A percentile compares a stretch with the other conserved stretches of the same genome.
These are phyloP conservation scores for Drosophila hamatofila DNA, from an alignment of 2,888 invertebrate species.

Conservation along the genomic window DNA sequence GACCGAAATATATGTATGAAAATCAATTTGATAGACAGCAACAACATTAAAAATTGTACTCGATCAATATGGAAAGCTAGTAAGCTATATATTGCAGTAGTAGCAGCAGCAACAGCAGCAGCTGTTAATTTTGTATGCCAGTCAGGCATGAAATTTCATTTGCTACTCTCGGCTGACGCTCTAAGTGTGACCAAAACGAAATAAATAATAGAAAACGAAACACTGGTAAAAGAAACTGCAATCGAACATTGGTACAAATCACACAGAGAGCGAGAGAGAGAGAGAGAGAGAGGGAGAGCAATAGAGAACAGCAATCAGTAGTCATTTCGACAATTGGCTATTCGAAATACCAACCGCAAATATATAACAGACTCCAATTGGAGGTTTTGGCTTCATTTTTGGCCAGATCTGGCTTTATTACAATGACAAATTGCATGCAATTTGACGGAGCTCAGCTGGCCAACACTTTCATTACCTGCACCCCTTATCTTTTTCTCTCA, in stretches of 20 bases:
- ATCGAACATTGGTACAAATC: conserved; percentile 35
- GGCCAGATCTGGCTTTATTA: conserved; percentile 20
- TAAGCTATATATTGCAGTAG: background rate
- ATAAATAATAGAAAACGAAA: conserved; percentile 20
- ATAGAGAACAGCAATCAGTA: conserved; percentile 37
- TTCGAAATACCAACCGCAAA: conserved; percentile 25
- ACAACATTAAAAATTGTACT: conserved; percentile 8
- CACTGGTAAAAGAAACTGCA: conserved; percentile 40
- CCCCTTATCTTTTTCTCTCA: no score
- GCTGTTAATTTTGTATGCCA: conserved; percentile 63
- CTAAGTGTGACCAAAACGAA: conserved; percentile 50
- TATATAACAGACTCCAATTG: conserved; percentile 22
- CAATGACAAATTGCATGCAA: conserved; percentile 57
- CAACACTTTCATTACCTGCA: conserved; percentile 33
- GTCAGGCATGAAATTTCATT: conserved; percentile 65
- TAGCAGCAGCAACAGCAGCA: conserved; percentile 1
- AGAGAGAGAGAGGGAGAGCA: background rate
- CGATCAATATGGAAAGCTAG: conserved; percentile 36
- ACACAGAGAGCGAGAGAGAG: background rate
- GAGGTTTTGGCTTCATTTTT: background rate
- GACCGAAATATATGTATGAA: conserved; percentile 64
- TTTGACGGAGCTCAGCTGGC: conserved; percentile 15
- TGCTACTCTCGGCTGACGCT: conserved; percentile 35
- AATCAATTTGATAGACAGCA: conserved; percentile 30
- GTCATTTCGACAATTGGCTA: conserved; percentile 31